phyloP scores from a whole-genome alignment of 2,888 invertebrate species.

The Melieria omissa region DNA sequence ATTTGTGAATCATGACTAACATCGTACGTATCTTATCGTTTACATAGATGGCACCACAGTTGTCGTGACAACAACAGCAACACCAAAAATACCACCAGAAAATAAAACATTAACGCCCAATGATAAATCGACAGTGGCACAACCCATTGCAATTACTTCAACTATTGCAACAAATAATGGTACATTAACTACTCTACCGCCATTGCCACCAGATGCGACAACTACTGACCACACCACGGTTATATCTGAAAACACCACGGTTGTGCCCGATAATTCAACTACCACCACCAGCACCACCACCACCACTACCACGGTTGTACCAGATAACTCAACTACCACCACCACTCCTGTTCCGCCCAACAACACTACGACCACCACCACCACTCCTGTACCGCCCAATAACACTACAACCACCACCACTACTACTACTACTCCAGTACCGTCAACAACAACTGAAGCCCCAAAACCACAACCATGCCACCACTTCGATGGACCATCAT shows the following conservation, averaged over 20 bases:
- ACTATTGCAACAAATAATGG: neutral
- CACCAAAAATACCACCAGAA: neutral
- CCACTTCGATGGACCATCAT: constrained; percentile 81
- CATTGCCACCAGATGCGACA: constrained; percentile 23
- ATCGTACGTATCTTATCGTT: neutral
- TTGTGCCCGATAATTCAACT: constrained; percentile 35
- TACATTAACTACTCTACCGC: constrained; percentile 14
- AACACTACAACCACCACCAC: constrained; percentile 45
- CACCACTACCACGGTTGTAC: constrained; percentile 32
- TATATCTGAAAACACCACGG: constrained; percentile 19
- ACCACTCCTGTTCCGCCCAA: constrained; percentile 37
- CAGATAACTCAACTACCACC: constrained; percentile 43
- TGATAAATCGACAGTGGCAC: no score
- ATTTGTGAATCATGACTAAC: neutral
- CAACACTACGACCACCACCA: constrained; percentile 43
- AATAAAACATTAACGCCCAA: no score
- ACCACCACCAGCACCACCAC: constrained; percentile 42
- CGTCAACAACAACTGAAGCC: constrained; percentile 47
- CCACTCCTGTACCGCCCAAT: constrained; percentile 48
- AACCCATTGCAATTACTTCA: neutral
- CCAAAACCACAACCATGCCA: constrained; percentile 58
- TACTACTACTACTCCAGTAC: constrained; percentile 47
- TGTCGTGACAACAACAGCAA: neutral
- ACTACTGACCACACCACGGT: constrained; percentile 29
- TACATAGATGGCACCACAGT: neutral